Evolutionary conservation across 2,113 vertebrate species (phyloP).

Genomic region (Hemibagrus wyckioides): DNA sequence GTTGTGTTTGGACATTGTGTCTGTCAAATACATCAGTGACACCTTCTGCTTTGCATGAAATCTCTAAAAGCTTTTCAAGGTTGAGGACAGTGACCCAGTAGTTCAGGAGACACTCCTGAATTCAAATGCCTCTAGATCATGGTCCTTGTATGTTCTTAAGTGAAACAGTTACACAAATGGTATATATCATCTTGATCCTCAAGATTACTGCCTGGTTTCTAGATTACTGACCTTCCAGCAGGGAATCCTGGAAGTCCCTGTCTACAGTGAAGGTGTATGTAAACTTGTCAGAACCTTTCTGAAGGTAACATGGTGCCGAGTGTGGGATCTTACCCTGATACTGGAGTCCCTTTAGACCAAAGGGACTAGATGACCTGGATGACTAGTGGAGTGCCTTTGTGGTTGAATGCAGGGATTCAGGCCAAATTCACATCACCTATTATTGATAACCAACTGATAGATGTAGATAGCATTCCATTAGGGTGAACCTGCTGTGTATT

Average conservation of each 20-base stretch:
- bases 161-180: background rate
- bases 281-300: background rate
- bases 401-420: background rate
- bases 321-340: background rate
- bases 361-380: no score
- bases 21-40: background rate
- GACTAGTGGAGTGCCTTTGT: background rate
- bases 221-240: background rate
- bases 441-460: background rate
- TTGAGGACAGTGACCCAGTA: background rate
- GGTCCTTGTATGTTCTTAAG: background rate
- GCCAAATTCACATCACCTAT: background rate
- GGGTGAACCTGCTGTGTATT: background rate
- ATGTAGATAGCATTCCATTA: background rate
- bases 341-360: background rate
- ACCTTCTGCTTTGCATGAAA: background rate
- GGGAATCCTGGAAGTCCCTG: background rate
- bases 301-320: background rate
- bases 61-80: background rate
- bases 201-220: background rate
- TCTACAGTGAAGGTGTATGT: background rate
- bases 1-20: background rate
- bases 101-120: background rate
- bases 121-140: background rate
- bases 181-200: background rate